Conservation (phyloP, 2,113 vertebrate genomes). For the Climacteris rufus region DNA sequence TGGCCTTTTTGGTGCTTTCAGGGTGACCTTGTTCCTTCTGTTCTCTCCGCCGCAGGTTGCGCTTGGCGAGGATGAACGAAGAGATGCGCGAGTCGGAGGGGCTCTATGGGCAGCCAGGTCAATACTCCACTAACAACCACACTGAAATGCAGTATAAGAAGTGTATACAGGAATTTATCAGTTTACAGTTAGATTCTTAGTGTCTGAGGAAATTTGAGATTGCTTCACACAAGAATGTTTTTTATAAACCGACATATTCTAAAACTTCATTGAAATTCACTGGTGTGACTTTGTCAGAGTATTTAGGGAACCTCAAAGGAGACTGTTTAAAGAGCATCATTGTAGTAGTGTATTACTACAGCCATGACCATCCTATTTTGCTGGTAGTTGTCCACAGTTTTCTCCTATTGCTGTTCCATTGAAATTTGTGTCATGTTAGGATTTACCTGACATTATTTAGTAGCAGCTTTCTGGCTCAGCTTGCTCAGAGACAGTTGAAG, state of each 20-base stretch:
- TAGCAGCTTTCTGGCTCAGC: background rate
- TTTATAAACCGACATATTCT: conserved; percentile 43
- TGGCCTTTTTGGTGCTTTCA: background rate
- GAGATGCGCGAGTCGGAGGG: conserved; percentile 99
- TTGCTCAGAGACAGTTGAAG: background rate
- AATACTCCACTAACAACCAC: conserved; percentile 90
- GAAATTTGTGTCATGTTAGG: background rate
- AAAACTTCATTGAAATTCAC: conserved; percentile 5
- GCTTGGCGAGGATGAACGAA: conserved; percentile 98
- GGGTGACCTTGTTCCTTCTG: background rate
- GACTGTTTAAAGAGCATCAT: conserved; percentile 3
- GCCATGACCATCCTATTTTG: conserved; percentile 12
- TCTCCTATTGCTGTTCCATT: conserved; percentile 15
- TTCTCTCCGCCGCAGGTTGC: conserved; percentile 76
- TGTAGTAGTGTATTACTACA: background rate
- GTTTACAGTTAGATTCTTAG: conserved; percentile 88
- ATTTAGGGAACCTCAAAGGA: background rate
- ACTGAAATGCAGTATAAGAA: conserved; percentile 97
- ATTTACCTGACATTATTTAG: background rate
- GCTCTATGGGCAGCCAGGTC: conserved; percentile 96
- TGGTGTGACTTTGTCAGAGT: conserved; percentile 29
- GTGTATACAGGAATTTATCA: conserved; percentile 96
- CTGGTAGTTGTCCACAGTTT: conserved; percentile 42
- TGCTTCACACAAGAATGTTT: conserved; percentile 10
- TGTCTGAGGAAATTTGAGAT: background rate